These are phyloP conservation scores for Lasioglossum leucozonium DNA, from an alignment of 2,888 invertebrate species.

Conservation along the genomic window DNA sequence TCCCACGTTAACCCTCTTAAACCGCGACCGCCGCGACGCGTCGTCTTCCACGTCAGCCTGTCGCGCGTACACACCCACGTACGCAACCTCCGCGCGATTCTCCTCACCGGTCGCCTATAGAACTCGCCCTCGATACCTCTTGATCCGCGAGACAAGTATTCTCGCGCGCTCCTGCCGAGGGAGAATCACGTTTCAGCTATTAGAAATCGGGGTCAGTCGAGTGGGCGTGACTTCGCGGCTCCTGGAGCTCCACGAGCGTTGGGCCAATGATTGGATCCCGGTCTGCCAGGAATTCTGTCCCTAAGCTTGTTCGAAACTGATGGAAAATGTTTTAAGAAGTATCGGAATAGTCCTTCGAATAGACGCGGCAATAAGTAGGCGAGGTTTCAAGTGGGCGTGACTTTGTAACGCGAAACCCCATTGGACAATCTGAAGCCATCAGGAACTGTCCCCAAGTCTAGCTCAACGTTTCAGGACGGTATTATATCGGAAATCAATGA, in stretches of 20 bases:
- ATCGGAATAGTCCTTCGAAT: too few relatives aligned
- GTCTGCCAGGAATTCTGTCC: neutral
- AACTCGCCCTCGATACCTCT: neutral
- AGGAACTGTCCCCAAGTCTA: neutral
- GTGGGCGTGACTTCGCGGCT: neutral
- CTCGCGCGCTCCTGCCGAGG: too few relatives aligned
- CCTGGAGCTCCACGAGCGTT: neutral
- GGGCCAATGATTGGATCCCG: neutral
- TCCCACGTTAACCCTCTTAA: slow-evolving; percentile 63
- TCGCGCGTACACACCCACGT: neutral
- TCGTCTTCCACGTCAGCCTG: slow-evolving; percentile 27
- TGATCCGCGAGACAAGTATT: neutral
- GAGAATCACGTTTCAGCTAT: too few relatives aligned
- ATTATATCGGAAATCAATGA: too few relatives aligned
- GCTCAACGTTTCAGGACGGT: neutral
- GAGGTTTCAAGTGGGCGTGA: neutral
- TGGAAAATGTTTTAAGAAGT: neutral
- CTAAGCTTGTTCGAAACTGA: neutral
- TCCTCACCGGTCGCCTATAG: neutral
- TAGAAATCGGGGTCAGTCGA: neutral
- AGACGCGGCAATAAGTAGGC: too few relatives aligned
- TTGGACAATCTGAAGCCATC: neutral
- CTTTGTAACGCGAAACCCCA: neutral
- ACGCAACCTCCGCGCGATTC: neutral
- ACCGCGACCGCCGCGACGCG: slow-evolving; percentile 40